phyloP scores from a whole-genome alignment of 2,113 vertebrate genomes.

The Pedetes capensis region DNA sequence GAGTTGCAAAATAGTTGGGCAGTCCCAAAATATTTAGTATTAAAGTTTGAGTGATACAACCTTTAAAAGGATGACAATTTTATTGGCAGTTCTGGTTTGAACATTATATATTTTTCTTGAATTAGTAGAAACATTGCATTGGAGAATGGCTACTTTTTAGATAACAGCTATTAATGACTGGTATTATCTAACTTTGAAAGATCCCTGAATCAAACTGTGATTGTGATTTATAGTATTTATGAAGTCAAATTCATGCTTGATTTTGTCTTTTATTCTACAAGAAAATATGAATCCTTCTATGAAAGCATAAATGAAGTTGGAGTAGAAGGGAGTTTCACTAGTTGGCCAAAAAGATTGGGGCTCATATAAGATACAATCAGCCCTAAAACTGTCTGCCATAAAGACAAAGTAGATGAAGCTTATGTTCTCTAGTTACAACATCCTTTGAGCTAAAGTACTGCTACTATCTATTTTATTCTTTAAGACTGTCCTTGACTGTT shows the following conservation, averaged over 20 bases:
- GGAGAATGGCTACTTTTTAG: not conserved
- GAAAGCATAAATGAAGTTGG: not conserved
- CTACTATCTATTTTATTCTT: constrained; percentile 13
- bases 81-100: not conserved
- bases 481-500: not conserved
- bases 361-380: not conserved
- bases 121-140: not conserved
- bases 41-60: not conserved
- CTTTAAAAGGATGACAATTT: constrained; percentile 1
- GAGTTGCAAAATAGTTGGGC: not conserved
- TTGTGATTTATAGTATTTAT: not conserved
- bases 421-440: not conserved
- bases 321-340: not conserved
- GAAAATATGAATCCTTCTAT: not conserved
- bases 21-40: not conserved
- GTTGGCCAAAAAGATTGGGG: not conserved
- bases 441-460: not conserved
- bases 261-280: not conserved
- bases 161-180: not conserved
- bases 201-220: not conserved
- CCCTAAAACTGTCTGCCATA: not conserved
- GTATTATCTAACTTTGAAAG: constrained; percentile 4
- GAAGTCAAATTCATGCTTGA: not conserved
- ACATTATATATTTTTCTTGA: not conserved
- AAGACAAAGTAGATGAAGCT: not conserved